Percentiles rank a stretch among this genome's conserved stretches.
These are phyloP conservation scores for Zoanthus solanderi DNA, from an alignment of 92 coral and sea anemone species.

Conservation along the genomic window DNA sequence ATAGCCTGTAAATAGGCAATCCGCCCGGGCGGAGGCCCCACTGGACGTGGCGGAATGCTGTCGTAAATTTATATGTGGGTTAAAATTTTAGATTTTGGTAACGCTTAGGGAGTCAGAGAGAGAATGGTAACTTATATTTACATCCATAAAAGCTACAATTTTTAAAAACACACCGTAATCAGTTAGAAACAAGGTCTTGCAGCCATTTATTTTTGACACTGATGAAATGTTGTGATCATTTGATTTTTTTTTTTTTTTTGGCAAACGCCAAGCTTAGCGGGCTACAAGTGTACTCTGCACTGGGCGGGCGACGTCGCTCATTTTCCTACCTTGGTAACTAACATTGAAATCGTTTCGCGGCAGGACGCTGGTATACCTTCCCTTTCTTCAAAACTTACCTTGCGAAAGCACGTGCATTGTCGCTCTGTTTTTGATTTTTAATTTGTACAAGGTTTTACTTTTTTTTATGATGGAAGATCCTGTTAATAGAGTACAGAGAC, in stretches of 20 bases:
- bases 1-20: slow-evolving; percentile 4
- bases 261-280: neutral
- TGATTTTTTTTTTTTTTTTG: neutral
- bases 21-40: neutral
- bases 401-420: slow-evolving; percentile 10
- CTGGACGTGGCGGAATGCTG: slow-evolving; percentile 8
- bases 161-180: neutral
- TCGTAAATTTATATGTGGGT: slow-evolving; percentile 10
- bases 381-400: slow-evolving; percentile 1
- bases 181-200: slow-evolving; percentile 16
- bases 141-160: slow-evolving; percentile 8
- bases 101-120: slow-evolving; percentile 46
- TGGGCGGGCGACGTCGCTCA: neutral
- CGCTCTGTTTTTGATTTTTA: neutral
- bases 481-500: slow-evolving; percentile 3
- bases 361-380: slow-evolving; percentile 1
- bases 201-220: slow-evolving; percentile 10
- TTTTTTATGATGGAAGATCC: slow-evolving; percentile 7
- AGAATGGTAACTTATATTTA: slow-evolving; percentile 43
- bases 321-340: slow-evolving; percentile 2
- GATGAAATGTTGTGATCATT: neutral
- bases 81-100: slow-evolving; percentile 24
- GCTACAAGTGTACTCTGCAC: slow-evolving; percentile 15
- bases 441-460: slow-evolving; percentile 2
- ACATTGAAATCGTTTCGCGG: neutral